Percentiles rank a stretch among this genome's conserved stretches.
phyloP scores from a whole-genome alignment of 1,140 invertebrate genomes.

The Hycleus phaleratus region DNA sequence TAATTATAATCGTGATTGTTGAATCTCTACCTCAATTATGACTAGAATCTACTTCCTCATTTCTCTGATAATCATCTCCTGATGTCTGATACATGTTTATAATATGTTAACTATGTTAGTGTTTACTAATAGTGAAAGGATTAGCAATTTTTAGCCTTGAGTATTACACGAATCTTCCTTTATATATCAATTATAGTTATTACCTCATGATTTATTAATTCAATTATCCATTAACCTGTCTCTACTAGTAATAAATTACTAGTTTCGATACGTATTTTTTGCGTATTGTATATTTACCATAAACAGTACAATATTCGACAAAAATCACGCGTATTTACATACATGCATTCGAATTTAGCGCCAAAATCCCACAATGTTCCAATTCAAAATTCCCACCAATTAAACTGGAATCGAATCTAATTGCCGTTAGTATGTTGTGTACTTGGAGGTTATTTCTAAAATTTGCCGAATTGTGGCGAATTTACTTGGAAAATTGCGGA shows the following conservation, averaged over 20 bases:
- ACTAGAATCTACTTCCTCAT: too few relatives aligned
- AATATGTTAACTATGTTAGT: not conserved
- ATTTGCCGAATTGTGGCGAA: not conserved
- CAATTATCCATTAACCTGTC: not conserved
- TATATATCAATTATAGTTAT: not conserved
- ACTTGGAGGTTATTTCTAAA: not conserved
- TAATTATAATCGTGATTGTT: too few relatives aligned
- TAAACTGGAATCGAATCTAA: not conserved
- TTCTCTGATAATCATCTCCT: too few relatives aligned
- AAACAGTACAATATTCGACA: not conserved
- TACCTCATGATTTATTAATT: not conserved
- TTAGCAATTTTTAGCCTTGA: not conserved
- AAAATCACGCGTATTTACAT: not conserved
- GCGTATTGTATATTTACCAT: not conserved
- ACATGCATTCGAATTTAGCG: not conserved
- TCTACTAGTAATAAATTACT: not conserved
- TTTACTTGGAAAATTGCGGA: not conserved
- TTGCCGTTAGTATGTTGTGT: not conserved
- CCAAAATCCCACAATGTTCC: not conserved
- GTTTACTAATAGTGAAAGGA: not conserved
- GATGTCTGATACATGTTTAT: not conserved
- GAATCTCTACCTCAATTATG: too few relatives aligned
- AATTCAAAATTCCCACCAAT: not conserved
- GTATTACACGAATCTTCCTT: not conserved
- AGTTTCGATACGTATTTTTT: not conserved